phyloP scores from a whole-genome alignment of 2,888 invertebrate genomes.

The Parasteatoda lunata region DNA sequence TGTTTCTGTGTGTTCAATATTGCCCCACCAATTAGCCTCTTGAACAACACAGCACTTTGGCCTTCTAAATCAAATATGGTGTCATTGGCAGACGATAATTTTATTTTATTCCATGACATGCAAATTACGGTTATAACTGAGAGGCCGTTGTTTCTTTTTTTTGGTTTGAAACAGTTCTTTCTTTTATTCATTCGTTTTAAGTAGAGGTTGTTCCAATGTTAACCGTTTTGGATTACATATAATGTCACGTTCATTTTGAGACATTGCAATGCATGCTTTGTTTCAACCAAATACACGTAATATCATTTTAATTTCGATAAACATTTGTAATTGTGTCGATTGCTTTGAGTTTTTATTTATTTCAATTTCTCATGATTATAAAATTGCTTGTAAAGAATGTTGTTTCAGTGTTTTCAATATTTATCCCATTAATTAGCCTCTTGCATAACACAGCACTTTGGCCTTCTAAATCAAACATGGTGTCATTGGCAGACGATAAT shows the following conservation, averaged over 20 bases:
- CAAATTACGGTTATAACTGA: slow-evolving; percentile 19
- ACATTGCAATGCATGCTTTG: too few relatives aligned
- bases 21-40: neutral
- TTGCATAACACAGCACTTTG: neutral
- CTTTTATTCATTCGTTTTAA: neutral
- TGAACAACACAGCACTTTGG: neutral
- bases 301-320: too few relatives aligned
- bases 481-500: neutral
- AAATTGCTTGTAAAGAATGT: neutral
- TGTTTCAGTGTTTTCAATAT: neutral
- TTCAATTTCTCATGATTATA: neutral
- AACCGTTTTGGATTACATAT: too few relatives aligned
- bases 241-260: too few relatives aligned
- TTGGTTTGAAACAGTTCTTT: neutral
- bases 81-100: slow-evolving; percentile 10
- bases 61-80: slow-evolving; percentile 24
- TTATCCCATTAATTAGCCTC: neutral
- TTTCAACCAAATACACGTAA: too few relatives aligned
- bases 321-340: too few relatives aligned
- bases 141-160: neutral
- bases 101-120: slow-evolving; percentile 5
- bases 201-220: neutral
- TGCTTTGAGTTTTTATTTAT: too few relatives aligned
- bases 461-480: slow-evolving; percentile 26
- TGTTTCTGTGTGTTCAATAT: neutral